Evolutionary conservation across 2,888 invertebrate species (phyloP), one percentile per base, ranked within the genome.

Genomic region (Sarcophaga rosellei): DNA sequence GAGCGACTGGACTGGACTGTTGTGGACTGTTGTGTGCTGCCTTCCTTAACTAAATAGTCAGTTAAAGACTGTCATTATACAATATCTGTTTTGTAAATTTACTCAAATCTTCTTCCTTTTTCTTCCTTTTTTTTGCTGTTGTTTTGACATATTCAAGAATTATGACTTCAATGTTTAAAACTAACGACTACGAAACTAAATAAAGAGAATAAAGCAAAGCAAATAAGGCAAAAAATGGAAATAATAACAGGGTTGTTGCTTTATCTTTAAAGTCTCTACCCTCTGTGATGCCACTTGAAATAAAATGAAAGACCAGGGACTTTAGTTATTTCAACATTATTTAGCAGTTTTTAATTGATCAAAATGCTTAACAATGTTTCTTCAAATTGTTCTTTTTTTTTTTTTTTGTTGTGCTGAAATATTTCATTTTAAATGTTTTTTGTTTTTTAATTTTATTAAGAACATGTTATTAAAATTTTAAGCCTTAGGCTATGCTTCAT

Each of bases 151-250:
- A 78, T 86, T 81, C 69, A 84, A 80, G 81, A 86, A 73, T 84
- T 84, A 86, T 86, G 86, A 86, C 83, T 84, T 77, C 66, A 74
- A 59, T 81, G 73, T 70, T 65, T n/a, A 86, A 84, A 86, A 86
- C 84, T 86, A 86, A 86, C 84, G 86, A 86, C 77, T 81, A 66
- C 4, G 44, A 57, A 35, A 23, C 44, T 57, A 35, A n/a, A 20
- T 35, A 35, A 35, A 35, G 35, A 35, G 10, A 35, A 35, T 35
- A 35, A 10, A 10, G 10, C 10, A 35, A 81, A 59, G 21, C 4
- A 59, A 63, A 61, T 4, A 77, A 73, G 12, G 17, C 12, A 70
- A 53, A 65, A 76, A 53, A 53, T 1, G 17, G 53, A 57, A 12
- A 68, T 86, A 86, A 86, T 86, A 80, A 81, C 74, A 84, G 86